Evolutionary conservation across 2,797 vertebrate genomes (phyloP), one percentile per base, ranked within the genome.

Genomic region (Urocyon cinereoargenteus): DNA sequence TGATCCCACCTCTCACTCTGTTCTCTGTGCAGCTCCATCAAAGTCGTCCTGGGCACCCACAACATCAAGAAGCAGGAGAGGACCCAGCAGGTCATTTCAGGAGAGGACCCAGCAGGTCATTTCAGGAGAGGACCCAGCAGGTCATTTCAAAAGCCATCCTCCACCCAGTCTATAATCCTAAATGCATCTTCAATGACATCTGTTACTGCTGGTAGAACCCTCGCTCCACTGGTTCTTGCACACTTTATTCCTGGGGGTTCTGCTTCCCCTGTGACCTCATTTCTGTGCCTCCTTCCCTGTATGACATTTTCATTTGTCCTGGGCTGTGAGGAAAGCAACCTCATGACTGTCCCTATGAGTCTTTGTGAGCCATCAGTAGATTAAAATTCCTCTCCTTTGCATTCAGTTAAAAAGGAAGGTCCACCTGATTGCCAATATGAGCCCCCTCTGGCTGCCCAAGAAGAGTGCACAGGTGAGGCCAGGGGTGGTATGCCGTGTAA

Each of bases 391-490:
- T 88, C 61, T 22, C 51, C 45, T 95, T 28, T 88, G 40, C 53
- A 18, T 28, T 4, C 86, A 97, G 97, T 83, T 97, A 51, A 1
- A n/a, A 4, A 75, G 0, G 51, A 84, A 93, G 26, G 96, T 88
- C 84, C 61, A 86, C 13, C 0, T 1, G 57, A 97, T 45, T 0
- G 0, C 9, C 1, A 31, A 24, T 0, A 90, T 98, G 51, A 15
- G 19, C 13, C 49, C 19, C 28, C 14, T 97, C 49, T 0, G 0
- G 0, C 79, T 97, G 45, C 95, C 83, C 19, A 21, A 1, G 0
- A 0, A 2, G 45, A 78, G 11, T 2, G 1, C 2, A 9, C 0
- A 0, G 34, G 62, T 96, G 77, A 70, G 19, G 7, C 95, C 97
- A 15, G 96, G 93, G n/a, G 3, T n/a, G 28, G 4, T 1, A 3